Evolutionary conservation across 2,113 vertebrate genomes (phyloP), one percentile per base, ranked within the genome.

Genomic region (Notechis scutatus): DNA sequence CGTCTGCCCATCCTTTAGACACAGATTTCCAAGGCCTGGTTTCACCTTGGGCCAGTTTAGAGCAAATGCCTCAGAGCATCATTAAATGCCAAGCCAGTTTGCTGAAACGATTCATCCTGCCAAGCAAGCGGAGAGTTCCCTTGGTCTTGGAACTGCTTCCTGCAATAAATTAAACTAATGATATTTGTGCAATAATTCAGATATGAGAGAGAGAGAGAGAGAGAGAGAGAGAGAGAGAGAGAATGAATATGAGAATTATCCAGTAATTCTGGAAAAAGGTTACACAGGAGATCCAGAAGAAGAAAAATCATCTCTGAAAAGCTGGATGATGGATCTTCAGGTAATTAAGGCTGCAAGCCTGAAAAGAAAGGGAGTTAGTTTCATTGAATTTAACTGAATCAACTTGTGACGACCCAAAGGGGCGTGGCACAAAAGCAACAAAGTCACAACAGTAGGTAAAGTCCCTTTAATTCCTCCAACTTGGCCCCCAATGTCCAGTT

Each of bases 181-280:
- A 55, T 29, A 47, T 93, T 47, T 86, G 59, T 45, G 92, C 64
- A 88, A 21, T n/a, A 6, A 39, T 6, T 20, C 74, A 39, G 93
- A 55, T 39, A 55, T 26, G 90, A 1, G 7, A 6, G 4, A 89
- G 20, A 81, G 24, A 47, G 64, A 47, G 50, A 8, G 50, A 12
- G 50, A 11, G 23, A 11, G 59, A 3, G 59, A 24, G 55, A 18
- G 55, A 21, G 15, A 55, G 54, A 20, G 90, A 2, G 7, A 4
- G 6, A 89, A 20, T 47, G 24, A 56, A n/a, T n/a, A n/a, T n/a
- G n/a, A n/a, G n/a, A n/a, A 92, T 92, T 85, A 89, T 85, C 26
- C 24, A 56, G 64, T 69, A 57, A 89, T 89, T 92, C 52, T 81
- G 39, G 14, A 89, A 81, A 89, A 50, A 88, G 91, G 57, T 92